A percentile compares a stretch with the other conserved stretches of the same genome.
These are phyloP conservation scores for Sinella curviseta DNA, from an alignment of 1,140 invertebrate species.

Conservation along the genomic window DNA sequence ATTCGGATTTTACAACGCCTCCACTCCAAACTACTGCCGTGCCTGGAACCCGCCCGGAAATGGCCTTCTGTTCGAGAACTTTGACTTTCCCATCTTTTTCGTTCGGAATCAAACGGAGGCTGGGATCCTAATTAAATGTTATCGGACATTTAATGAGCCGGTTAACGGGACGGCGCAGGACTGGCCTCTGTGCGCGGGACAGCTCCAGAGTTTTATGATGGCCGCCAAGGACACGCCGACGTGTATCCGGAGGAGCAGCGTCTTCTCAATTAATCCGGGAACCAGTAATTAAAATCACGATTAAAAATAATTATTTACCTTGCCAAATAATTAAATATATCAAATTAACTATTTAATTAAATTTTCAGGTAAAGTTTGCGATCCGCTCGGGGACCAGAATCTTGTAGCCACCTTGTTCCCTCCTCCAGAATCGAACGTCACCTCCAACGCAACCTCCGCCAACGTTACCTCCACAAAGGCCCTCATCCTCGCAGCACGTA, in stretches of 20 bases:
- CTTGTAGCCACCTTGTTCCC: conserved; percentile 68
- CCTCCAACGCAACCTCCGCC: conserved; percentile 29
- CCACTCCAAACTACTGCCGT: conserved; percentile 6
- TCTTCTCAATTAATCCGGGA: conserved; percentile 55
- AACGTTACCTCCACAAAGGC: too few relatives aligned
- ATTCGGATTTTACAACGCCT: conserved; percentile 56
- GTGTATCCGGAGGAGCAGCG: conserved; percentile 67
- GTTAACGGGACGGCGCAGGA: conserved; percentile 62
- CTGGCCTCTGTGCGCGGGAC: conserved; percentile 78
- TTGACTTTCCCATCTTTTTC: conserved; percentile 82
- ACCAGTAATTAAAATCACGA: conserved; percentile 33
- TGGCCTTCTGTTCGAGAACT: conserved; percentile 71
- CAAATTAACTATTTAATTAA: conserved; percentile 56
- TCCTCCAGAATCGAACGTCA: neutral
- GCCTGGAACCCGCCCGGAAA: conserved; percentile 78
- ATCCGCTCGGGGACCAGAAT: conserved; percentile 82
- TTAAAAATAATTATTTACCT: neutral
- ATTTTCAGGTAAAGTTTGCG: conserved; percentile 71
- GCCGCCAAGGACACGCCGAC: conserved; percentile 80
- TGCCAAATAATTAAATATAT: neutral
- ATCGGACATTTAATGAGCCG: conserved; percentile 62
- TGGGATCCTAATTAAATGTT: conserved; percentile 63
- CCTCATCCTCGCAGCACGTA: conserved; percentile 71
- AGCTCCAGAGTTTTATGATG: conserved; percentile 84
- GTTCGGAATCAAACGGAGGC: conserved; percentile 64